Evolutionary conservation across 2,797 vertebrate species (phyloP).

Genomic region (Syndactyla subalaris): DNA sequence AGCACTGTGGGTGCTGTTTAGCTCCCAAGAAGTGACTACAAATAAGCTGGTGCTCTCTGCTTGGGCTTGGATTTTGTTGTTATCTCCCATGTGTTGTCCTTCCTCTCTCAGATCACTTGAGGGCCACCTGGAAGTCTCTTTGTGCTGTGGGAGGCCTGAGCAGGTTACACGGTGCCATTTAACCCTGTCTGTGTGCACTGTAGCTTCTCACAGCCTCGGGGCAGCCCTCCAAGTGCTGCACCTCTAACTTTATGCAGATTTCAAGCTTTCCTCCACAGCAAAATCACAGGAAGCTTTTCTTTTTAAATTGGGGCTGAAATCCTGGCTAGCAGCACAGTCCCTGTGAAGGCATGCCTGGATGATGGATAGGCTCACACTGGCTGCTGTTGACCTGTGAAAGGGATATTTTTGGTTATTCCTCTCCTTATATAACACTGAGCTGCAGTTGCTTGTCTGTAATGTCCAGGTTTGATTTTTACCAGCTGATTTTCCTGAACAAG

Average conservation of each 20-base stretch:
- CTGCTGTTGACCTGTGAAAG: constrained; percentile 4
- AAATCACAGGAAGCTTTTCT: background rate
- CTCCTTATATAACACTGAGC: background rate
- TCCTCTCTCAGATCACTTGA: background rate
- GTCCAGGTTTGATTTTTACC: background rate
- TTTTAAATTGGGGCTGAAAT: background rate
- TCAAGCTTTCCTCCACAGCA: background rate
- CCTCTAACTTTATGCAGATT: background rate
- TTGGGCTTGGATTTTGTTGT: background rate
- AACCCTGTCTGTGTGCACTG: background rate
- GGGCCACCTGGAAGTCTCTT: background rate
- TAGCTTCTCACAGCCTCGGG: background rate
- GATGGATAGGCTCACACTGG: background rate
- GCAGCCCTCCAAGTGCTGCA: background rate
- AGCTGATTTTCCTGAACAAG: constrained; percentile 13
- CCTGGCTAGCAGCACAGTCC: background rate
- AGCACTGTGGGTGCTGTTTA: background rate
- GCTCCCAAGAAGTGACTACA: background rate
- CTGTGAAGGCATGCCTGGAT: background rate
- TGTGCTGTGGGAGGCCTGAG: background rate
- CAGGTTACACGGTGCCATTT: background rate
- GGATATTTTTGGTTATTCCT: constrained; percentile 22
- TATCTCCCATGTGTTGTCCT: background rate
- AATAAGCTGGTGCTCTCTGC: background rate
- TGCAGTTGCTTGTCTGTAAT: background rate